A percentile compares a stretch with the other conserved stretches of the same genome.
These are phyloP conservation scores for Fregata magnificens DNA, from an alignment of 2,113 vertebrate species.

Conservation along the genomic window DNA sequence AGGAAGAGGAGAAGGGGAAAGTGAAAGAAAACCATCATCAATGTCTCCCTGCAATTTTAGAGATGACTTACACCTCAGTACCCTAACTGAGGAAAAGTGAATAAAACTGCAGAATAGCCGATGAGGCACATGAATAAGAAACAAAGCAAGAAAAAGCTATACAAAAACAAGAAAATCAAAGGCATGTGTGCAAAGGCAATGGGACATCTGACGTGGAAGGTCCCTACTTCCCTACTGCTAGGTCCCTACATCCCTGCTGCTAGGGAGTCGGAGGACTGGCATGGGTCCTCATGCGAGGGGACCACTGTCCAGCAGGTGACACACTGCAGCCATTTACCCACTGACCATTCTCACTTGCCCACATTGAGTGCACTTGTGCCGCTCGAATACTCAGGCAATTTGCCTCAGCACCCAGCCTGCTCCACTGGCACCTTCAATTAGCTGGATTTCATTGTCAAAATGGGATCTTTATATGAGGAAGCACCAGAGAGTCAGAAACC, in stretches of 20 bases:
- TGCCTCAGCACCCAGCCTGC: not conserved
- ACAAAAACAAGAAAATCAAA: not conserved
- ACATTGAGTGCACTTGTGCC: not conserved
- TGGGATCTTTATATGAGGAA: not conserved
- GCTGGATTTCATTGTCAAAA: not conserved
- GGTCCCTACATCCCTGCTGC: not conserved
- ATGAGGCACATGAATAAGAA: not conserved
- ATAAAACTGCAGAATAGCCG: not conserved
- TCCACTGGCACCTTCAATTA: not conserved
- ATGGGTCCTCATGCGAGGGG: accelerated
- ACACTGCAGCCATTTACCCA: not conserved
- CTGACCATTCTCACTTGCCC: not conserved
- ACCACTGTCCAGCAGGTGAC: not conserved
- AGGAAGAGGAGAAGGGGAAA: not conserved
- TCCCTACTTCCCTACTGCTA: not conserved
- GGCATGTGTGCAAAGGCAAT: not conserved
- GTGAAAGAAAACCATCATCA: not conserved
- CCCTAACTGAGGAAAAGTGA: not conserved
- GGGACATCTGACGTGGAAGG: not conserved
- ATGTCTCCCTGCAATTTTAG: not conserved
- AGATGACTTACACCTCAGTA: not conserved
- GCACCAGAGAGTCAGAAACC: not conserved
- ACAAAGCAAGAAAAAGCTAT: not conserved
- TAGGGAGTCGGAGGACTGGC: not conserved
- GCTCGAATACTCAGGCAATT: not conserved